Evolutionary conservation across 2,113 vertebrate genomes (phyloP).

Genomic region (Romanogobio albipinnatus): DNA sequence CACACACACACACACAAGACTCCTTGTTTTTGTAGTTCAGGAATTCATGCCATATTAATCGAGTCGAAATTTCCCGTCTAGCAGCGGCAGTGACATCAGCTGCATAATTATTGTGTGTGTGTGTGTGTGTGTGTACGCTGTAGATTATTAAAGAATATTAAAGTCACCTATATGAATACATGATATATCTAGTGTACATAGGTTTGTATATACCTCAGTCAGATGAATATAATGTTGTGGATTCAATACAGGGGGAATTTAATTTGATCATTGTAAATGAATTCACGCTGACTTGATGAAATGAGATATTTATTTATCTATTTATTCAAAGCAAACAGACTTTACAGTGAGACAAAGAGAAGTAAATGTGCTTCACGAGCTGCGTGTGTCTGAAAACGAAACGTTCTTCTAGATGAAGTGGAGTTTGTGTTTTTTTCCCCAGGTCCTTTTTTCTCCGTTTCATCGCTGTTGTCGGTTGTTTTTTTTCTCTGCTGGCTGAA

Average conservation of each 20-base stretch:
- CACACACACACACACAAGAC: background rate
- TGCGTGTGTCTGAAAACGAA: background rate
- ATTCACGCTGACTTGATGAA: background rate
- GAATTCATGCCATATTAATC: conserved; percentile 10
- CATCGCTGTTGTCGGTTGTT: background rate
- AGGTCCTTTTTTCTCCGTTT: background rate
- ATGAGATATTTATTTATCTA: conserved; percentile 5
- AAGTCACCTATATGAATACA: background rate
- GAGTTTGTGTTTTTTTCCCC: background rate
- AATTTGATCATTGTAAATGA: background rate
- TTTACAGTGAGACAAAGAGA: background rate
- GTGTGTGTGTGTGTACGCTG: background rate
- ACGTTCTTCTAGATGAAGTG: background rate
- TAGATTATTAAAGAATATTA: conserved; percentile 15
- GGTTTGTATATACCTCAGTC: conserved; percentile 36
- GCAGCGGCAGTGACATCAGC: background rate
- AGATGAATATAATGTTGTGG: background rate
- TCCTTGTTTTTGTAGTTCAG: conserved; percentile 4
- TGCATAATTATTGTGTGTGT: background rate
- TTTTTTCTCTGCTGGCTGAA: conserved; percentile 25
- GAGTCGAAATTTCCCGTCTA: background rate
- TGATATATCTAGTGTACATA: conserved; percentile 27
- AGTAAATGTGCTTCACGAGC: background rate
- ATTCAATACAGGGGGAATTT: conserved; percentile 10
- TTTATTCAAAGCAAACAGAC: conserved; percentile 31